phyloP scores from a whole-genome alignment of 2,888 invertebrate genomes.

The Melitaea athalia region DNA sequence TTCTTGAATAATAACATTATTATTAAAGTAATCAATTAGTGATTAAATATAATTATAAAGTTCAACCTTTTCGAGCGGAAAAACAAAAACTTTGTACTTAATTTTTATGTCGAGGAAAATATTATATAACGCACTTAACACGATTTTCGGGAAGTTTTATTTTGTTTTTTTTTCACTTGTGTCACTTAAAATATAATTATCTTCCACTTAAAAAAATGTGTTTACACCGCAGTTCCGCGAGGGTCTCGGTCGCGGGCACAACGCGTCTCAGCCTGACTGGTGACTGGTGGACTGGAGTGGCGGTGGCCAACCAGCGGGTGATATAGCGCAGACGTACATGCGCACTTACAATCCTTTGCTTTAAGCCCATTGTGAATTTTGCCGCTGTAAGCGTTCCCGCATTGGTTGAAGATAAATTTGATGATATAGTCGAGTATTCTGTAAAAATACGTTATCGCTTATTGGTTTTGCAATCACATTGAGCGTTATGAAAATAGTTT shows the following conservation, averaged over 20 bases:
- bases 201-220: conserved; percentile 52
- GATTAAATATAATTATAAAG: background rate
- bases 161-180: conserved; percentile 44
- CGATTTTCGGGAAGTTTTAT: conserved; percentile 10
- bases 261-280: conserved; percentile 55
- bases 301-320: conserved; percentile 50
- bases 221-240: conserved; percentile 47
- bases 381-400: conserved; percentile 65
- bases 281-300: conserved; percentile 66
- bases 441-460: conserved; percentile 7
- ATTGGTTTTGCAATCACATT: conserved; percentile 3
- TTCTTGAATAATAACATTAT: too few species aligned
- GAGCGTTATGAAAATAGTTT: background rate
- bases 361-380: conserved; percentile 66
- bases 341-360: conserved; percentile 68
- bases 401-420: conserved; percentile 69
- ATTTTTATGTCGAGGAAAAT: background rate
- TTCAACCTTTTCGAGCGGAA: background rate
- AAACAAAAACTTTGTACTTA: conserved; percentile 1
- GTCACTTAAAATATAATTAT: conserved; percentile 48
- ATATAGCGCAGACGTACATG: conserved; percentile 66
- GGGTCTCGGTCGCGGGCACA: conserved; percentile 48
- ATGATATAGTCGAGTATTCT: conserved; percentile 42
- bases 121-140: conserved; percentile 23
- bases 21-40: too few species aligned